A percentile compares a stretch with the other conserved stretches of the same genome.
These are phyloP conservation scores for Heterohyrax brucei DNA, from an alignment of 2,797 vertebrate species.

Conservation along the genomic window DNA sequence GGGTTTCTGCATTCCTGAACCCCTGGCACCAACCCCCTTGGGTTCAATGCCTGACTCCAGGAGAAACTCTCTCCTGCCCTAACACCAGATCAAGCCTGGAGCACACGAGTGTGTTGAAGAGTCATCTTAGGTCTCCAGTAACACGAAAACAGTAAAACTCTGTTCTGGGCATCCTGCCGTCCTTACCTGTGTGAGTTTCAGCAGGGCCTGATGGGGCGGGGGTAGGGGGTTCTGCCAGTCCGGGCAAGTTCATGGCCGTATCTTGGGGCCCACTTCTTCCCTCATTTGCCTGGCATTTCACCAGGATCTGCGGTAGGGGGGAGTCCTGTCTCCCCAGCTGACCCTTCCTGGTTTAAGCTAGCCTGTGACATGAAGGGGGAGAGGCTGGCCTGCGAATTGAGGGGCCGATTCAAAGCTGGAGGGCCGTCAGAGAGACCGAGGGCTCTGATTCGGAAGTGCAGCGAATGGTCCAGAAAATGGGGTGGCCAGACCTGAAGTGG, in stretches of 20 bases:
- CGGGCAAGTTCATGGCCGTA: constrained; percentile 52
- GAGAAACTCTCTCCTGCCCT: constrained; percentile 43
- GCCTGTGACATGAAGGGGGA: neutral
- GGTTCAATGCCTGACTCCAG: constrained; percentile 24
- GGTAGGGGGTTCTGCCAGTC: constrained; percentile 46
- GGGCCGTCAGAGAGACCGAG: neutral
- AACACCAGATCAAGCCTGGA: constrained; percentile 7
- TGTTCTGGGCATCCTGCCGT: constrained; percentile 75
- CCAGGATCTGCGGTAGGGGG: neutral
- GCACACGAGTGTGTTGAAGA: neutral
- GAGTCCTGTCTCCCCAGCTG: neutral
- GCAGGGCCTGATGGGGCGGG: neutral
- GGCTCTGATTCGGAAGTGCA: neutral
- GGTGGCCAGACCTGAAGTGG: neutral
- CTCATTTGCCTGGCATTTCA: constrained; percentile 69
- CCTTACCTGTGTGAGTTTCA: constrained; percentile 70
- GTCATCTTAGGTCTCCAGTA: constrained; percentile 44
- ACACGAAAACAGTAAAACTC: constrained; percentile 79
- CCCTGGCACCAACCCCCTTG: constrained; percentile 34
- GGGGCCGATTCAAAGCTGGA: neutral
- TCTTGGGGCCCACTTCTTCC: constrained; percentile 54
- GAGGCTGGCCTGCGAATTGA: neutral
- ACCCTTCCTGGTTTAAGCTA: constrained; percentile 5
- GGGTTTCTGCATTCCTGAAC: constrained; percentile 67
- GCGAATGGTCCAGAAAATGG: neutral